Conservation (phyloP, 2,113 vertebrate species). For the Equus przewalskii region DNA sequence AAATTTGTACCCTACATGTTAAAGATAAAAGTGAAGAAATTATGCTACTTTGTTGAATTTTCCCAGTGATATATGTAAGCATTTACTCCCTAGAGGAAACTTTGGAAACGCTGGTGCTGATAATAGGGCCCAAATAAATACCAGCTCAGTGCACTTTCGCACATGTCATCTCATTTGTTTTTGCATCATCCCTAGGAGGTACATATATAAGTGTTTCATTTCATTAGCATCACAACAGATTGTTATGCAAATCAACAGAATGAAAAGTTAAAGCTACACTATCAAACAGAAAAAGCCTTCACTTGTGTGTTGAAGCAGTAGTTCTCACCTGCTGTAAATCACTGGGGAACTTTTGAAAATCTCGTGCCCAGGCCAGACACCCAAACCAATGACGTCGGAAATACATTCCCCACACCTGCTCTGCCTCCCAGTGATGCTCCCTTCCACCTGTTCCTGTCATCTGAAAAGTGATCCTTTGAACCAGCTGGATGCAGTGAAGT, state of each 20-base stretch:
- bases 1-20: not conserved
- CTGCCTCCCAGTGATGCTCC: not conserved
- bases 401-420: not conserved
- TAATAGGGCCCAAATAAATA: not conserved
- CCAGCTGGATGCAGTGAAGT: not conserved
- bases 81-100: not conserved
- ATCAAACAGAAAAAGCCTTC: not conserved
- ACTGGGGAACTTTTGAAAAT: not conserved
- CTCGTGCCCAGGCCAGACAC: not conserved
- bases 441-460: not conserved
- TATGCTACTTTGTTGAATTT: not conserved
- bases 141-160: not conserved
- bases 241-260: not conserved
- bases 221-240: constrained; percentile 33
- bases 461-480: not conserved
- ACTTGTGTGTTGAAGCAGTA: not conserved
- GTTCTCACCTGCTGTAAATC: not conserved
- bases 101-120: not conserved
- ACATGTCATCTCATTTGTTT: not conserved
- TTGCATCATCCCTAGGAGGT: not conserved
- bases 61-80: not conserved
- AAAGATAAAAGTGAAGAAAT: constrained; percentile 25
- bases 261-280: not conserved
- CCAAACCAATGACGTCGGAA: not conserved
- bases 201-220: not conserved